Conservation (phyloP, 2,797 vertebrate species). For the Scleropages formosus region DNA sequence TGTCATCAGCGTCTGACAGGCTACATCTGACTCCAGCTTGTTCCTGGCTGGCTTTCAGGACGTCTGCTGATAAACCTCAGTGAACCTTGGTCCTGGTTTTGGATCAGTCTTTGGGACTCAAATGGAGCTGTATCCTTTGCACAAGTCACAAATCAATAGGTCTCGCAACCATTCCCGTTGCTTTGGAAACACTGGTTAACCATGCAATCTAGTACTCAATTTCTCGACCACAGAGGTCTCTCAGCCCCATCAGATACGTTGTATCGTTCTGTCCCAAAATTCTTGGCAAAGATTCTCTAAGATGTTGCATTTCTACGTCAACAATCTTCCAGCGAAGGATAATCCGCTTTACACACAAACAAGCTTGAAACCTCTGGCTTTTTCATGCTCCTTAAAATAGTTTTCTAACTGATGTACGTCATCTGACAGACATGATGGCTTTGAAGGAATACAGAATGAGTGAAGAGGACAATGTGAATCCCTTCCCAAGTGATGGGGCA, state of each 20-base stretch:
- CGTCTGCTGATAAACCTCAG: neutral
- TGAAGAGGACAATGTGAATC: too few relatives aligned
- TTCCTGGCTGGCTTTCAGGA: slow-evolving; percentile 1
- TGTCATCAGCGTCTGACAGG: neutral
- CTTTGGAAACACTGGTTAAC: neutral
- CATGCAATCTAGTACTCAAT: neutral
- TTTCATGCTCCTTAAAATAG: too few relatives aligned
- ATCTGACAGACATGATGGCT: too few relatives aligned
- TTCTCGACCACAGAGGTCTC: neutral
- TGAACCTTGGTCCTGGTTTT: neutral
- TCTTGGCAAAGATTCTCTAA: neutral
- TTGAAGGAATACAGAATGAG: too few relatives aligned
- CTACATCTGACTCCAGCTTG: neutral
- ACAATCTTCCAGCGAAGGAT: neutral
- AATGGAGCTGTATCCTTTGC: neutral
- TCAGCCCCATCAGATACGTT: neutral
- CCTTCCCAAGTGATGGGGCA: too few relatives aligned
- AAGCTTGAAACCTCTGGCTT: too few relatives aligned
- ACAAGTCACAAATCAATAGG: neutral
- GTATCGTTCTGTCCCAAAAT: neutral
- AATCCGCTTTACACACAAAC: too few relatives aligned
- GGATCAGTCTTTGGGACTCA: neutral
- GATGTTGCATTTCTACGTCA: neutral
- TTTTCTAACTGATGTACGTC: too few relatives aligned
- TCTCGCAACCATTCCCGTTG: neutral